phyloP scores from a whole-genome alignment of 2,888 invertebrate species.

The Ypsolopha sequella region DNA sequence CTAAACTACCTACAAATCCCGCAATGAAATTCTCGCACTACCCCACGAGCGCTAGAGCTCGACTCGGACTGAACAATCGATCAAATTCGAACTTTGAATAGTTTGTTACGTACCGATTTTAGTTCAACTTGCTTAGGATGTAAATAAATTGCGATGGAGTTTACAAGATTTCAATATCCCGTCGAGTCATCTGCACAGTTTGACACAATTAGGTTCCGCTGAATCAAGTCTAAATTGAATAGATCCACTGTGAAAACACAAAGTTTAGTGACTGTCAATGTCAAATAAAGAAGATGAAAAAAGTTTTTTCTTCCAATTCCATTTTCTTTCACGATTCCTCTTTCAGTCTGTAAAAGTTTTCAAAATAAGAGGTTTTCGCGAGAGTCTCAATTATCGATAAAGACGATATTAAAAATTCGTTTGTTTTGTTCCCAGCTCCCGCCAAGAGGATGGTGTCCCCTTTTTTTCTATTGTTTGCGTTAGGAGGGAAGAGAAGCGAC shows the following conservation, averaged over 20 bases:
- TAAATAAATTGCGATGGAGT: neutral
- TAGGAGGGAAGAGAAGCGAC: slow-evolving; percentile 52
- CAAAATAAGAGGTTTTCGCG: slow-evolving; percentile 68
- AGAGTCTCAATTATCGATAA: slow-evolving; percentile 70
- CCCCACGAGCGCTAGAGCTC: too few relatives aligned
- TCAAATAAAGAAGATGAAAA: slow-evolving; percentile 71
- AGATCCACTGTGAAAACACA: slow-evolving; percentile 62
- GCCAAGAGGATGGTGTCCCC: slow-evolving; percentile 55
- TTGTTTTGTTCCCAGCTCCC: slow-evolving; percentile 67
- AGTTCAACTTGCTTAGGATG: neutral
- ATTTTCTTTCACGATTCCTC: slow-evolving; percentile 65
- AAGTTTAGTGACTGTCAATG: slow-evolving; percentile 67
- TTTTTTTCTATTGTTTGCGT: slow-evolving; percentile 65
- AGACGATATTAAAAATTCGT: slow-evolving; percentile 71
- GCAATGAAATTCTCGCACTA: neutral
- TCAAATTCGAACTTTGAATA: slow-evolving; percentile 9
- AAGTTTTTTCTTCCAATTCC: slow-evolving; percentile 65
- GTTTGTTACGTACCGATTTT: neutral
- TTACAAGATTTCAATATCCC: slow-evolving; percentile 37
- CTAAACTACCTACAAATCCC: slow-evolving; percentile 16
- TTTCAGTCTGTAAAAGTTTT: slow-evolving; percentile 67
- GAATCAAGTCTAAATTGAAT: slow-evolving; percentile 64
- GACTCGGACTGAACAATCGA: slow-evolving; percentile 13
- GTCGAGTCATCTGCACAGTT: slow-evolving; percentile 48
- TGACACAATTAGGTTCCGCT: slow-evolving; percentile 45